These are phyloP conservation scores for Athalia cordata DNA, from an alignment of 2,888 invertebrate species.

Conservation along the genomic window DNA sequence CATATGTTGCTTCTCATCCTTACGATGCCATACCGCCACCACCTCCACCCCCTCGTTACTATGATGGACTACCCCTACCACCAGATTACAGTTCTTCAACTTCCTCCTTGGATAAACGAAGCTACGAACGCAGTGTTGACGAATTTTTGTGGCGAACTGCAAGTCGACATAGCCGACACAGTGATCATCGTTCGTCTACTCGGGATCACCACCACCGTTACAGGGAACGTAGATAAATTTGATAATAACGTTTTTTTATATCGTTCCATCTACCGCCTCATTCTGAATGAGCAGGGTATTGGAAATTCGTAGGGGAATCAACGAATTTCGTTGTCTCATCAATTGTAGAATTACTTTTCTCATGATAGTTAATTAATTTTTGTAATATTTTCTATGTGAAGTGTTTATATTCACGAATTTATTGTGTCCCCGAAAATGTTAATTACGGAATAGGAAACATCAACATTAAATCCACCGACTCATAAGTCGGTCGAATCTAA, in stretches of 20 bases:
- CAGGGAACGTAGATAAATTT: slow-evolving; percentile 77
- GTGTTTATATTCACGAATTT: background rate
- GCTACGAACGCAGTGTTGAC: slow-evolving; percentile 92
- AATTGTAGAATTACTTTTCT: slow-evolving; percentile 14
- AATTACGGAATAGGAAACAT: no score
- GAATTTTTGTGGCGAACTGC: slow-evolving; percentile 90
- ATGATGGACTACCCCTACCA: slow-evolving; percentile 83
- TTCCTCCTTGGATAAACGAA: slow-evolving; percentile 82
- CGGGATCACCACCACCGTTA: slow-evolving; percentile 78
- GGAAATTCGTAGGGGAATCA: slow-evolving; percentile 21
- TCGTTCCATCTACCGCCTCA: slow-evolving; percentile 23
- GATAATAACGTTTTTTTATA: slow-evolving; percentile 15
- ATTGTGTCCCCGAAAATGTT: no score
- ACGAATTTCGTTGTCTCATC: slow-evolving; percentile 14
- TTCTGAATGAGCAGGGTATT: slow-evolving; percentile 15
- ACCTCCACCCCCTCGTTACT: slow-evolving; percentile 88
- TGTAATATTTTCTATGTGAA: background rate
- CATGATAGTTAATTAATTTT: slow-evolving; percentile 11
- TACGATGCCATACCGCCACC: slow-evolving; percentile 73
- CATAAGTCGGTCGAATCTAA: background rate
- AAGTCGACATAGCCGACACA: slow-evolving; percentile 77
- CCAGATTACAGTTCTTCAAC: slow-evolving; percentile 83
- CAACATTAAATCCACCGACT: background rate
- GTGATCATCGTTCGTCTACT: slow-evolving; percentile 75
- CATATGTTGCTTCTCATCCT: slow-evolving; percentile 84